Percentiles rank a stretch among this genome's conserved stretches.
Conservation (phyloP, 1,140 invertebrate genomes). For the Drosophila subpulchrella region DNA sequence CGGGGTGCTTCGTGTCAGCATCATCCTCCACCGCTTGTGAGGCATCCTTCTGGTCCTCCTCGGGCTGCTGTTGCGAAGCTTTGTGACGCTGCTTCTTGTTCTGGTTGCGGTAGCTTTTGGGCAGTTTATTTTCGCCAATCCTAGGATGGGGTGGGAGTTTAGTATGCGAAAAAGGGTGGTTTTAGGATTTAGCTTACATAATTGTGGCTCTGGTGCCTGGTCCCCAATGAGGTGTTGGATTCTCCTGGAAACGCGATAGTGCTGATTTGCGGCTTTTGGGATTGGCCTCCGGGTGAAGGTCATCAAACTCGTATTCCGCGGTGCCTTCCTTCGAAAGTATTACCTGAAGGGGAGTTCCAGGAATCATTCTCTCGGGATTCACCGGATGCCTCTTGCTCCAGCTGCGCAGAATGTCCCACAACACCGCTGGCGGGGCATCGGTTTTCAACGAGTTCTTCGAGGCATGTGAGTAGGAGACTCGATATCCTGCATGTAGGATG, state of each 20-base stretch:
- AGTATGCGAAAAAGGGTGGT: not conserved
- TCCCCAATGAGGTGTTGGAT: slow-evolving; percentile 95
- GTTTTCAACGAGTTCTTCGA: slow-evolving; percentile 96
- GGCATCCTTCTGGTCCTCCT: not conserved
- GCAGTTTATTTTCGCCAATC: slow-evolving; percentile 86
- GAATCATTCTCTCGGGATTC: slow-evolving; percentile 85
- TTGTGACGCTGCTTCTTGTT: slow-evolving; percentile 85
- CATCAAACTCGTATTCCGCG: slow-evolving; percentile 87
- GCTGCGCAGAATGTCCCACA: slow-evolving; percentile 97
- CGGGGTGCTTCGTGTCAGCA: slow-evolving; percentile 9
- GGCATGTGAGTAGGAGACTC: slow-evolving; percentile 96
- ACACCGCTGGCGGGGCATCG: slow-evolving; percentile 92
- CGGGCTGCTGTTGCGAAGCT: slow-evolving; percentile 21
- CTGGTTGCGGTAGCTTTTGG: slow-evolving; percentile 87
- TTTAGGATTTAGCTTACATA: slow-evolving; percentile 86
- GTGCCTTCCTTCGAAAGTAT: slow-evolving; percentile 86
- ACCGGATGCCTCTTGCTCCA: slow-evolving; percentile 91
- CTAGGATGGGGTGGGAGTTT: slow-evolving; percentile 71
- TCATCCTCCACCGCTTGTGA: slow-evolving; percentile 1
- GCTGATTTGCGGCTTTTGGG: slow-evolving; percentile 91
- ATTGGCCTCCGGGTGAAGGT: slow-evolving; percentile 90
- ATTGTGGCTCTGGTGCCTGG: slow-evolving; percentile 91
- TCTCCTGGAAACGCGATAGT: slow-evolving; percentile 93
- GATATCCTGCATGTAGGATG: slow-evolving; percentile 95
- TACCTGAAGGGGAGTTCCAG: slow-evolving; percentile 85